Evolutionary conservation across 2,797 vertebrate species (phyloP).

Genomic region (Sciurus vulgaris): DNA sequence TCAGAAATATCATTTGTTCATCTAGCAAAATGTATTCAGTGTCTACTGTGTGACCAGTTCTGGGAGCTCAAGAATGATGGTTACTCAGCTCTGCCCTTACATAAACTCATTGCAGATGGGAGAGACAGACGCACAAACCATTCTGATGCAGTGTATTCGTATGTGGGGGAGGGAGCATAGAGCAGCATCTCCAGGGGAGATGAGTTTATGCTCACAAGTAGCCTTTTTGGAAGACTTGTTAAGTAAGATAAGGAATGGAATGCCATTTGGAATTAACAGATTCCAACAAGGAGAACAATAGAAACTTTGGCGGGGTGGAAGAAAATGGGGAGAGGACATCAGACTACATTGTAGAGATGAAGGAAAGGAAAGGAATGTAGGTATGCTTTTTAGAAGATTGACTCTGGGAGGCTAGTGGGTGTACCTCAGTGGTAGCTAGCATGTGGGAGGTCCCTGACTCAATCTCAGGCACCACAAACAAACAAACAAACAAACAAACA

Average conservation of each 20-base stretch:
- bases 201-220: background rate
- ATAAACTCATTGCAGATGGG: background rate
- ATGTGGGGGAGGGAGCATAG: background rate
- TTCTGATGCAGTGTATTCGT: background rate
- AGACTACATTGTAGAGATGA: background rate
- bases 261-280: background rate
- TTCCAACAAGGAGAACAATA: background rate
- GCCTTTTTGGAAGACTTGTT: background rate
- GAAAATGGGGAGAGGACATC: too few species aligned
- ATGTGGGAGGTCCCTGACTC: background rate
- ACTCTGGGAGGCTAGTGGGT: background rate
- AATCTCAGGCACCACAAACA: too few species aligned
- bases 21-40: background rate
- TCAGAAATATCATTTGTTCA: constrained; percentile 36
- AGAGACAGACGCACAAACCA: background rate
- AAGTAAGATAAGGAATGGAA: constrained; percentile 9
- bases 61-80: background rate
- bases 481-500: too few species aligned
- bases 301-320: background rate
- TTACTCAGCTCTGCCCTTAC: background rate
- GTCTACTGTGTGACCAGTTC: background rate
- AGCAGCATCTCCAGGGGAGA: background rate
- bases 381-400: background rate
- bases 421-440: background rate
- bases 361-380: background rate